A percentile compares a stretch with the other conserved stretches of the same genome.
phyloP scores from a whole-genome alignment of 2,113 vertebrate genomes.

The Carlito syrichta region DNA sequence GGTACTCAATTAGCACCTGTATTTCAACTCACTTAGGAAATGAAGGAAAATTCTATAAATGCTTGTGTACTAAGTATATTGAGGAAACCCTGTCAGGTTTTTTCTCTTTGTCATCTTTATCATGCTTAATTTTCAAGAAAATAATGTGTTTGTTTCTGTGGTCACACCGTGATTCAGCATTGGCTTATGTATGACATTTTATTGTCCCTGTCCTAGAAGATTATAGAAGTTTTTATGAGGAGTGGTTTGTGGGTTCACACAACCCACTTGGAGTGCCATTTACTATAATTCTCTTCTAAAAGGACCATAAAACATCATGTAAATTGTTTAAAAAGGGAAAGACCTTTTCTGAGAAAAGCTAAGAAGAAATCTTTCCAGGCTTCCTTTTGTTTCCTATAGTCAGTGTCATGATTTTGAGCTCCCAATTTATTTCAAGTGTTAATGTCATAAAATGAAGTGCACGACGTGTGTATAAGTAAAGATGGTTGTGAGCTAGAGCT shows the following conservation, averaged over 20 bases:
- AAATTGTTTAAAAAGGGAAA: slow-evolving; percentile 72
- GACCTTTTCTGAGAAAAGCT: slow-evolving; percentile 55
- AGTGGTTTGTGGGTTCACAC: slow-evolving; percentile 73
- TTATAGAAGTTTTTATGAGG: slow-evolving; percentile 70
- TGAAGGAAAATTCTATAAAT: background rate
- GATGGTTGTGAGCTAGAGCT: background rate
- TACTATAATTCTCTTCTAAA: slow-evolving; percentile 68
- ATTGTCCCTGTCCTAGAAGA: slow-evolving; percentile 76
- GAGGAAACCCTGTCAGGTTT: background rate
- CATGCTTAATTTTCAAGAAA: slow-evolving; percentile 45
- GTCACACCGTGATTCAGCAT: slow-evolving; percentile 49
- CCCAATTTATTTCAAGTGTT: slow-evolving; percentile 25
- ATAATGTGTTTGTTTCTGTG: slow-evolving; percentile 56
- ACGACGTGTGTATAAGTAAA: fast-evolving
- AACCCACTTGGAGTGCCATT: slow-evolving; percentile 61
- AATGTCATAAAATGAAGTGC: background rate
- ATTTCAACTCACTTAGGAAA: background rate
- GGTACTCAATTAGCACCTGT: slow-evolving; percentile 3
- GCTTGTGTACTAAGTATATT: background rate
- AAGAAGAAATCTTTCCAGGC: slow-evolving; percentile 38
- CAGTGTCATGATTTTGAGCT: slow-evolving; percentile 7
- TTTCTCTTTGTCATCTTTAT: slow-evolving; percentile 38
- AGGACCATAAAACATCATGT: slow-evolving; percentile 64
- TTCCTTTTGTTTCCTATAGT: slow-evolving; percentile 42
- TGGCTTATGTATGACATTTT: slow-evolving; percentile 71